These are phyloP conservation scores for Eulimnadia texana DNA, from an alignment of 1,140 invertebrate species.

Conservation along the genomic window DNA sequence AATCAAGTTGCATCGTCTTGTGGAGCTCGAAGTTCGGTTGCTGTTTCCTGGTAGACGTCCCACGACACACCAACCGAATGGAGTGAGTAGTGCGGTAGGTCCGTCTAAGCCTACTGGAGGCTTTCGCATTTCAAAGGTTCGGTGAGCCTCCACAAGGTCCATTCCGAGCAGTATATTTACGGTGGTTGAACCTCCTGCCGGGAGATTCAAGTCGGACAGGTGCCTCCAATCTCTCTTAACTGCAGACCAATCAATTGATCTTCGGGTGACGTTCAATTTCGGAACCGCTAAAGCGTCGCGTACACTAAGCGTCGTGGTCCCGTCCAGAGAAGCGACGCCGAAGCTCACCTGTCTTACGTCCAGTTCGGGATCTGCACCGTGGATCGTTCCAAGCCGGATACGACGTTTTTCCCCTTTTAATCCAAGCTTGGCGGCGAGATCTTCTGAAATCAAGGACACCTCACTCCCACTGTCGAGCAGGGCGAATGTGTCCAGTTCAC, in stretches of 20 bases:
- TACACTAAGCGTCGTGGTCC: neutral
- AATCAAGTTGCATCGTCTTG: neutral
- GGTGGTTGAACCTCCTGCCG: neutral
- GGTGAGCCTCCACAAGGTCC: neutral
- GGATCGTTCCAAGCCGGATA: neutral
- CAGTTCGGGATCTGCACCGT: constrained; percentile 3
- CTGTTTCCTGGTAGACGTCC: neutral
- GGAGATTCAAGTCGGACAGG: neutral
- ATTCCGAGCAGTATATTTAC: neutral
- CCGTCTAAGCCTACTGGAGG: neutral
- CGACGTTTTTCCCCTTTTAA: neutral
- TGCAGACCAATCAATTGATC: neutral
- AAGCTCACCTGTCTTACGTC: neutral
- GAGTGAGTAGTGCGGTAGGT: neutral
- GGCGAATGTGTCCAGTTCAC: neutral
- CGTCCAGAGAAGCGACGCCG: neutral
- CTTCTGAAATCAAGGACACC: neutral
- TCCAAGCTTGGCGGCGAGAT: neutral
- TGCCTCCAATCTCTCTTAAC: neutral
- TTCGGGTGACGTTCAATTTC: neutral
- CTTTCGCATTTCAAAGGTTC: neutral
- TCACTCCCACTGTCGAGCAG: neutral
- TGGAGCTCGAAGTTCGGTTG: neutral
- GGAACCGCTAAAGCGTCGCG: neutral
- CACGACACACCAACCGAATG: constrained; percentile 6